Evolutionary conservation across 2,888 invertebrate genomes (phyloP), one percentile per base, ranked within the genome.

Genomic region (Lasioglossum pauxillum): DNA sequence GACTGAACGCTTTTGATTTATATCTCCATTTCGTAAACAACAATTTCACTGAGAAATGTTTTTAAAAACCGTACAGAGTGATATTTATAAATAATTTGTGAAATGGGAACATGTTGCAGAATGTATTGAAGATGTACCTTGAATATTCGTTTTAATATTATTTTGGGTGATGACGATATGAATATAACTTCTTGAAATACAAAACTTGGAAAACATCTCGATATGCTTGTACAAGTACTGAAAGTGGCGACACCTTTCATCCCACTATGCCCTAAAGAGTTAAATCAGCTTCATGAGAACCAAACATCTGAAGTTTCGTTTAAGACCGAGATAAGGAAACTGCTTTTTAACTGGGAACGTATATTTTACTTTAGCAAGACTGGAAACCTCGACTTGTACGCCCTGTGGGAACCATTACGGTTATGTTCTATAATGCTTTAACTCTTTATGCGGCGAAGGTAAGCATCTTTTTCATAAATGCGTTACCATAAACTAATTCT

Each of bases 401-500:
- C 31, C 64, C 64, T 64, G 64, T 16, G 64, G 64, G 64, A 31
- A 31, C 64, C 31, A 64, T 64, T 64, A 16, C 64, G 44, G 44
- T 38, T n/a, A 67, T 16, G n/a, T 53, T 38, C 35, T 57, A 31
- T 23, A 31, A 76, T 82, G 75, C 72, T 89, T 64, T 64, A 64
- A 64, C 64, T 64, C 31, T 64, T 64, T 64, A 64, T 16, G 31
- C 64, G 2, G 0, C 16, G 7, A 64, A 27, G 2, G 27, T 27
- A 64, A 64, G 27, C 16, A 64, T n/a, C 31, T 7, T 31, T 64
- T 31, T 31, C 64, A 31, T 64, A 31, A 31, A 64, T 31, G 16
- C 31, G 7, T 31, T 64, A 64, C 64, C 64, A 16, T 31, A 7
- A 64, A 31, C 31, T 16, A 31, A 64, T 60, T 27, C 5, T 27